Percentiles rank a stretch among this genome's conserved stretches.
Conservation (phyloP, 1,140 invertebrate species). For the Bombus superbus region DNA sequence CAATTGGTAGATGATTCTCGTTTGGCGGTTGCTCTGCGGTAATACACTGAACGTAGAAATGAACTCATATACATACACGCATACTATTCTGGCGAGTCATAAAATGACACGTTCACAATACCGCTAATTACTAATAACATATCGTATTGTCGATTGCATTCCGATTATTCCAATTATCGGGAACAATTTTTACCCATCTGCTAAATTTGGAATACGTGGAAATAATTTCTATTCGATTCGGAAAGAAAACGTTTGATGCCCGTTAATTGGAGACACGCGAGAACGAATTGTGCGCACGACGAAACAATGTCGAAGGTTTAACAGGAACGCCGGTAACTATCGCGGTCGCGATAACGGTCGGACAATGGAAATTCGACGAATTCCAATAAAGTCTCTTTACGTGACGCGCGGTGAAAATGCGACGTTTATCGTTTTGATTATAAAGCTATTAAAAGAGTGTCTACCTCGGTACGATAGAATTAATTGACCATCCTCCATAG, state of each 20-base stretch:
- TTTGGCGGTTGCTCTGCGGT: neutral
- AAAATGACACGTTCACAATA: neutral
- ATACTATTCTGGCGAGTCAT: too few species aligned
- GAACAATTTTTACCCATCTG: neutral
- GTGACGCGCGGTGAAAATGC: neutral
- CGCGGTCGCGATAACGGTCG: conserved; percentile 22
- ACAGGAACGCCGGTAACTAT: neutral
- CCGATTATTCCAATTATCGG: neutral
- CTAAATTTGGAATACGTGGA: neutral
- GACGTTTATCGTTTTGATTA: conserved; percentile 29
- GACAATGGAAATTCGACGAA: neutral
- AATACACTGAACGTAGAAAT: too few species aligned
- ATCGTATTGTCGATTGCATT: neutral
- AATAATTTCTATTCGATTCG: neutral
- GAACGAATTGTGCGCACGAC: neutral
- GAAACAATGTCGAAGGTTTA: conserved; percentile 9
- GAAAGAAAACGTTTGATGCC: neutral
- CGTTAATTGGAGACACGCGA: neutral
- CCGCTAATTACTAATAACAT: neutral
- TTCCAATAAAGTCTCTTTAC: conserved; percentile 30
- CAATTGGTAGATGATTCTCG: conserved; percentile 28
- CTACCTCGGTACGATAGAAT: neutral
- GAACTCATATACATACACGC: neutral
- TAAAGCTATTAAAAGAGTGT: conserved; percentile 31
- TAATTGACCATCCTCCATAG: neutral